Evolutionary conservation across 2,113 vertebrate genomes (phyloP), one percentile per base, ranked within the genome.

Genomic region (Neoarius graeffei): DNA sequence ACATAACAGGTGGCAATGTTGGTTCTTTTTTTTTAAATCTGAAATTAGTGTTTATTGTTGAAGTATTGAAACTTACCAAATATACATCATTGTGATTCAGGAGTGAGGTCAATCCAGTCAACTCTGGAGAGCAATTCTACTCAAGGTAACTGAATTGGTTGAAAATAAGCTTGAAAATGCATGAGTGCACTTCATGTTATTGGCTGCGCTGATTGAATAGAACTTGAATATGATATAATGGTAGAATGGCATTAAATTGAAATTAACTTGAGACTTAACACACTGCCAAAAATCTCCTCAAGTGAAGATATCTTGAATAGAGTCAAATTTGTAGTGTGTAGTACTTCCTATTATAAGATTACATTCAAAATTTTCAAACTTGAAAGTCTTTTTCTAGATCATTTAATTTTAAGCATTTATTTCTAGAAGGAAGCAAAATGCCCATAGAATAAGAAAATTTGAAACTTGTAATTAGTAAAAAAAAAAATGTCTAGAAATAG

Each of bases 1-100:
- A 62, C 57, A 23, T 19, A 64, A 52, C 87, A 84, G 87, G 87
- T 88, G 74, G 13, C 6, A 81, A 48, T 42, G 3, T 48, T 60
- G 7, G 35, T 62, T 52, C n/a, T 35, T 35, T 35, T 35, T 35
- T 35, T 35, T 35, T 35, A 1, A 35, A 35, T 35, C 35, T 83
- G 23, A 67, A 52, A 62, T 50, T 17, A 59, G 30, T 73, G 42
- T 48, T 13, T 54, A 52, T 82, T 82, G 59, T 82, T 42, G 25
- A 64, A 23, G 15, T 42, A 50, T 20, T 48, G 20, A n/a, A 81
- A 27, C 4, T 54, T 27, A 79, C 13, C 4, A 42, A 25, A 27
- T 83, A 15, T n/a, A 52, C 23, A 9, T n/a, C n/a, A 25, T 54
- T 64, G 7, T 83, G 62, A 66, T 83, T 67, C 11, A 66, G 60